phyloP scores from a whole-genome alignment of 2,797 vertebrate species.

The Myripristis murdjan region DNA sequence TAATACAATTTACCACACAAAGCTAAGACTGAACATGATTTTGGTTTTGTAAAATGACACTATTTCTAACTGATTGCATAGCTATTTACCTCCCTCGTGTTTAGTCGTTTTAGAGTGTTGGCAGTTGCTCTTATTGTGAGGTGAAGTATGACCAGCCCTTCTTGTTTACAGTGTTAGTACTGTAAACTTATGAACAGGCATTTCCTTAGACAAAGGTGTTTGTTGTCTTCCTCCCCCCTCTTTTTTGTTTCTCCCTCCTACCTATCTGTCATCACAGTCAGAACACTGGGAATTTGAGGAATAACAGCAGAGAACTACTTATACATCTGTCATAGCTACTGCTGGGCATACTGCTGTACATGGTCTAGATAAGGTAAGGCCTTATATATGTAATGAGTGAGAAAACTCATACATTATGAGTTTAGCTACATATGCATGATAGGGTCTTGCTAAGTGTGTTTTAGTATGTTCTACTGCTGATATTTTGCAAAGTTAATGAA shows the following conservation, averaged over 20 bases:
- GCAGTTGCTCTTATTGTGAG: neutral
- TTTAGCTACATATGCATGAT: too few relatives aligned
- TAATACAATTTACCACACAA: too few relatives aligned
- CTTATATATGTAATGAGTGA: neutral
- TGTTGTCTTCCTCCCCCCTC: neutral
- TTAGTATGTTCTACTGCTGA: too few relatives aligned
- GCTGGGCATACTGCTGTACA: neutral
- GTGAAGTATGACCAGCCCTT: neutral
- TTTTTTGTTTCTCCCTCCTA: slow-evolving; percentile 19
- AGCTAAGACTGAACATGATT: too few relatives aligned
- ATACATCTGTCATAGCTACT: slow-evolving; percentile 2
- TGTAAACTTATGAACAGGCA: neutral
- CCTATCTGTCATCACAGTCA: slow-evolving; percentile 26
- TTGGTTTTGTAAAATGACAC: too few relatives aligned
- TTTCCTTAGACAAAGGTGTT: neutral
- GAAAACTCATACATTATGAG: too few relatives aligned
- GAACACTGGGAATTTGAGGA: slow-evolving; percentile 18
- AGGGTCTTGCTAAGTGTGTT: too few relatives aligned
- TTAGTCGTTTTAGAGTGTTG: too few relatives aligned
- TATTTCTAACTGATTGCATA: too few relatives aligned
- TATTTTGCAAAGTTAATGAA: too few relatives aligned
- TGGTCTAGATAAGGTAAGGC: neutral
- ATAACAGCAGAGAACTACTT: neutral
- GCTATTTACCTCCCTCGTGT: neutral
- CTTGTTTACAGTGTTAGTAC: neutral